phyloP scores from a whole-genome alignment of 1,140 invertebrate genomes.

The Procambarus clarkii region DNA sequence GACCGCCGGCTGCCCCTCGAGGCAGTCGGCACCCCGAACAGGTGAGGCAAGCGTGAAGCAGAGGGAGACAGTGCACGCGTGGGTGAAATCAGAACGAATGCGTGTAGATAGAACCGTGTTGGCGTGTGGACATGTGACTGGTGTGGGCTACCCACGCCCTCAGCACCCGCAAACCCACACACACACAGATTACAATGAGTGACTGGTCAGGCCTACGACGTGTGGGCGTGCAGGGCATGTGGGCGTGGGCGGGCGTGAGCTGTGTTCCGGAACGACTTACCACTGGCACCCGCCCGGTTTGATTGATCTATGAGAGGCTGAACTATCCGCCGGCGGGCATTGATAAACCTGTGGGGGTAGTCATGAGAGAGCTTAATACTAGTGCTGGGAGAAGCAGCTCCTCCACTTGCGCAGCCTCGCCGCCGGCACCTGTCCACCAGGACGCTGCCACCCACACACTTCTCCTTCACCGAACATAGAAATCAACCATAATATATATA shows the following conservation, averaged over 20 bases:
- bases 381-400: not conserved
- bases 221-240: slow-evolving; percentile 17
- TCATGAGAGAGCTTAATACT: slow-evolving; percentile 38
- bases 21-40: slow-evolving; percentile 28
- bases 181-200: not conserved
- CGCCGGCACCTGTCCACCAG: not conserved
- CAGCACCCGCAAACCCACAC: not conserved
- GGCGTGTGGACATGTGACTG: slow-evolving; percentile 50
- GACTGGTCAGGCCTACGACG: not conserved
- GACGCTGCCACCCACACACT: not conserved
- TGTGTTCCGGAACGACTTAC: slow-evolving; percentile 71
- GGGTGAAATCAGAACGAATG: slow-evolving; percentile 52
- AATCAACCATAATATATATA: not conserved
- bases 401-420: not conserved
- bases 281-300: slow-evolving; percentile 71
- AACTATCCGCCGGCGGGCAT: slow-evolving; percentile 93
- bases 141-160: slow-evolving; percentile 53
- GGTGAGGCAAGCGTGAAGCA: slow-evolving; percentile 67
- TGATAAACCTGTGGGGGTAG: slow-evolving; percentile 86
- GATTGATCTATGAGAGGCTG: slow-evolving; percentile 90
- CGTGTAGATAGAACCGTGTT: slow-evolving; percentile 1
- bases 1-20: slow-evolving; percentile 12
- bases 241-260: slow-evolving; percentile 66
- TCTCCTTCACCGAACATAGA: not conserved
- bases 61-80: slow-evolving; percentile 62